Percentiles rank a stretch among this genome's conserved stretches.
These are phyloP conservation scores for Micropoecilia bifurca DNA, from an alignment of 2,797 vertebrate genomes.

Conservation along the genomic window DNA sequence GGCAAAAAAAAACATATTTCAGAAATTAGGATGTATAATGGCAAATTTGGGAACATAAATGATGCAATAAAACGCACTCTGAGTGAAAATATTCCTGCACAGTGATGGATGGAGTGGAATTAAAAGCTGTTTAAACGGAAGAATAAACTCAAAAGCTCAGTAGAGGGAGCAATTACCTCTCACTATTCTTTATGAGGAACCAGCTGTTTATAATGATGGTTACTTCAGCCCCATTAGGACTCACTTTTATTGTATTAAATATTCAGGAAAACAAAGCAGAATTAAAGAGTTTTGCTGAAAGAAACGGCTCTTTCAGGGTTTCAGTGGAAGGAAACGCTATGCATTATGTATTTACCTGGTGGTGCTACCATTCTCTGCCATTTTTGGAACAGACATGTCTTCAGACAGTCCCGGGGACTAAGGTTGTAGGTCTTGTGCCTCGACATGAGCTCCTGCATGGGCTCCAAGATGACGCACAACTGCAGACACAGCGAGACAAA, in stretches of 20 bases:
- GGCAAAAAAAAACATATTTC: slow-evolving; percentile 55
- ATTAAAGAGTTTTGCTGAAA: not conserved
- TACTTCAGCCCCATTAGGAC: slow-evolving; percentile 1
- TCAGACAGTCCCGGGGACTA: slow-evolving; percentile 98
- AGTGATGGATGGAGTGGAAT: slow-evolving; percentile 48
- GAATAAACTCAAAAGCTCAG: slow-evolving; percentile 26
- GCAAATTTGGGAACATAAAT: slow-evolving; percentile 65
- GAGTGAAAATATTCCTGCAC: slow-evolving; percentile 35
- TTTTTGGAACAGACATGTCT: slow-evolving; percentile 99
- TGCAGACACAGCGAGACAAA: slow-evolving; percentile 67
- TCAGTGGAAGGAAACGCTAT: not conserved
- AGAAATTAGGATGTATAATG: slow-evolving; percentile 67
- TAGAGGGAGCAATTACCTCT: slow-evolving; percentile 18
- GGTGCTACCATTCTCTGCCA: slow-evolving; percentile 99
- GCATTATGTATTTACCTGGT: slow-evolving; percentile 86
- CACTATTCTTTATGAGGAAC: not conserved
- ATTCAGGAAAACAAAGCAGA: not conserved
- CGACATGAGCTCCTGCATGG: slow-evolving; percentile 99
- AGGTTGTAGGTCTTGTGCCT: slow-evolving; percentile 99
- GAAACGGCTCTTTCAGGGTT: not conserved
- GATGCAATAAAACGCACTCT: slow-evolving; percentile 61
- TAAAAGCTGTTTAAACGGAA: slow-evolving; percentile 26
- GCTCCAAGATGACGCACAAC: slow-evolving; percentile 99
- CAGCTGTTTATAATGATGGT: slow-evolving; percentile 14
- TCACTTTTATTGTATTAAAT: slow-evolving; percentile 4